Base-by-base conservation (phyloP, 2,888 invertebrate genomes). In the Dromius quadrimaculatus region DNA sequence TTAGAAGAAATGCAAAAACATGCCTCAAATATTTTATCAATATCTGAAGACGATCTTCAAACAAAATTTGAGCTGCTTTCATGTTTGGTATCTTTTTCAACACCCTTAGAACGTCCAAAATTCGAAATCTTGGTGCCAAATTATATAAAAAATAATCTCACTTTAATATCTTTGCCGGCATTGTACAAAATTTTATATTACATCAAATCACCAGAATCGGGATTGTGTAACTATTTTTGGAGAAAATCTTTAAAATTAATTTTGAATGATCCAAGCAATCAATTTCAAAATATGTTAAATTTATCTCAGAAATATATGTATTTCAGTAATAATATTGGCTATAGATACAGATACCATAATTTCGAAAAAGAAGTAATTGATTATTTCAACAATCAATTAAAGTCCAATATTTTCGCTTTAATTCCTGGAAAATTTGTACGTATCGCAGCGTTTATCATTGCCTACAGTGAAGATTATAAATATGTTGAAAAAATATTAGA, bases 221-320 rank as follows among this genome's bases (percentile, higher is more conserved):
- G 79, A 2, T 50, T 85, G 6, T 85, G 85, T 73, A 77, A 85
- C 72, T 70, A 74, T 1, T 86, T 84, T 74, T 87, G 87, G 87
- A 76, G 79, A 5, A 79, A 79, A 62, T 79, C 84, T 0, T 68
- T 85, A 0, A 59, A 76, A 1, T 75, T 80, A 41, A 71, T 87
- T 36, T 75, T 81, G 5, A 69, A 73, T 1, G 73, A 77, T 20
- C 68, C 75, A 0, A 73, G 74, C 8, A 77, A 80, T 41, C 76
- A 76, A 20, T 72, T 77, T n/a, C 75, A 79, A 38, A 77, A 78
- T 50, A 75, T 85, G 38, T 71, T 84, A 5, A 80, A 79, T 23
- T 79, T 85, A 34, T 84, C 84, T 71, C 81, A 84, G 66, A 84
- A 84, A 69, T 88, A 87, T 74, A 83, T 86, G 81, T 81, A 84